Percentiles rank a stretch among this genome's conserved stretches.
These are phyloP conservation scores for Scaptomyza pallida DNA, from an alignment of 1,140 invertebrate genomes.

Conservation along the genomic window DNA sequence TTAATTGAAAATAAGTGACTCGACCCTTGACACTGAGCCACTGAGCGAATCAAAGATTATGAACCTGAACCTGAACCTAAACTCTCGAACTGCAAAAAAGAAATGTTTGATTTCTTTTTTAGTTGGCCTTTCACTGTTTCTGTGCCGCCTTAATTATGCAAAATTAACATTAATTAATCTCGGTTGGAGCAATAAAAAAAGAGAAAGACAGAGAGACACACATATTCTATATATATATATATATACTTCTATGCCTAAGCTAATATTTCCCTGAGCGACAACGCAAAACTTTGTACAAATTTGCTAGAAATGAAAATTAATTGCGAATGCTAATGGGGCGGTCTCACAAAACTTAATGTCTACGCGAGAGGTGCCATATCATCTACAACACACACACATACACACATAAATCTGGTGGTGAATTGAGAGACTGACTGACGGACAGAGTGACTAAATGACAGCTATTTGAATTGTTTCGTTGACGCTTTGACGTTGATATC, in stretches of 20 bases:
- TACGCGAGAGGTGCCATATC: conserved; percentile 28
- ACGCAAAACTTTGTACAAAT: conserved; percentile 57
- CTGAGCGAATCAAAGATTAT: conserved; percentile 28
- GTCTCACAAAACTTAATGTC: conserved; percentile 34
- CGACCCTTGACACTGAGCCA: conserved; percentile 49
- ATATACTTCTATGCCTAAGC: conserved; percentile 35
- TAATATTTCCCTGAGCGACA: conserved; percentile 33
- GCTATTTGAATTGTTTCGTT: conserved; percentile 46
- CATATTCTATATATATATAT: conserved; percentile 11
- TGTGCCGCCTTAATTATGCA: conserved; percentile 72
- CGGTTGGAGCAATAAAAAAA: conserved; percentile 59
- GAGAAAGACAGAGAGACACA: conserved; percentile 30
- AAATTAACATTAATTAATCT: conserved; percentile 81
- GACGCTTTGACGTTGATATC: conserved; percentile 20
- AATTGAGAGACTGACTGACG: conserved; percentile 2
- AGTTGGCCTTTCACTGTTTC: conserved; percentile 34
- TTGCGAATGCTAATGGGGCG: conserved; percentile 68
- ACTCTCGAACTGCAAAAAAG: too few species aligned
- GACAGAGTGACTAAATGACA: conserved; percentile 23
- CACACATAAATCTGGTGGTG: too few species aligned
- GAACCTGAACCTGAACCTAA: neutral
- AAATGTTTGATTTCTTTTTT: conserved; percentile 11
- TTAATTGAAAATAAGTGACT: conserved; percentile 43
- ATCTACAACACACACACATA: neutral
- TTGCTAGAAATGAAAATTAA: conserved; percentile 68